Evolutionary conservation across 1,140 invertebrate species (phyloP), one percentile per base, ranked within the genome.

Genomic region (Lepidurus arcticus): DNA sequence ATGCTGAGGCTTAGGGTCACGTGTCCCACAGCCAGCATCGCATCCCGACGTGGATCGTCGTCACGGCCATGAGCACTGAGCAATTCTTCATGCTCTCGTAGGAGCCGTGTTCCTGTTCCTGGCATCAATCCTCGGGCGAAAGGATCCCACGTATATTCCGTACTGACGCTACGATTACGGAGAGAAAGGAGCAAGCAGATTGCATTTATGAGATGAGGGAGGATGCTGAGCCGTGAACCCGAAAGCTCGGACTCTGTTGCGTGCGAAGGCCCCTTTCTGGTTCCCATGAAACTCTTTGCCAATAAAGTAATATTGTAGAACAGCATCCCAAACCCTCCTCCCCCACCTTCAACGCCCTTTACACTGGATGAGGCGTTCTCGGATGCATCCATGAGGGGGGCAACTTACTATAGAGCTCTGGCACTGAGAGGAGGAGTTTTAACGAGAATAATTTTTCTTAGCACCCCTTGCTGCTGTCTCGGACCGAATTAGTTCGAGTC

Each of bases 401-500:
- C 45, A 47, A 16, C 1, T 34, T 34, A 34, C 34, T 10, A 4
- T 47, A 5, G 7, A 47, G 45, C 45, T 47, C 45, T 11, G 45
- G 45, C 10, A 34, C 34, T 34, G 45, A 21, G 53, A n/a, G 53
- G 13, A 21, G 53, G 13, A 16, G 13, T 9, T 65, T 13, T 65
- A 65, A 65, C 53, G 53, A 65, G 53, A 65, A 65, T 16, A 65
- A 65, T 65, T 65, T 65, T 65, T 65, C 53, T 65, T 65, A 65
- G 53, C 53, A 65, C 53, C 53, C 34, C 53, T 65, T 65, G 16
- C 53, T 16, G 53, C 53, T 65, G 53, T 65, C 53, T 65, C 53
- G 16, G 53, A 65, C 53, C 53, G 53, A 65, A 65, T 65, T 65
- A 65, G 53, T 65, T 65, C 53, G 13, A 65, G 53, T 65, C 53